Evolutionary conservation across 2,797 vertebrate genomes (phyloP).

Genomic region (Scolopax bukidnonensis): DNA sequence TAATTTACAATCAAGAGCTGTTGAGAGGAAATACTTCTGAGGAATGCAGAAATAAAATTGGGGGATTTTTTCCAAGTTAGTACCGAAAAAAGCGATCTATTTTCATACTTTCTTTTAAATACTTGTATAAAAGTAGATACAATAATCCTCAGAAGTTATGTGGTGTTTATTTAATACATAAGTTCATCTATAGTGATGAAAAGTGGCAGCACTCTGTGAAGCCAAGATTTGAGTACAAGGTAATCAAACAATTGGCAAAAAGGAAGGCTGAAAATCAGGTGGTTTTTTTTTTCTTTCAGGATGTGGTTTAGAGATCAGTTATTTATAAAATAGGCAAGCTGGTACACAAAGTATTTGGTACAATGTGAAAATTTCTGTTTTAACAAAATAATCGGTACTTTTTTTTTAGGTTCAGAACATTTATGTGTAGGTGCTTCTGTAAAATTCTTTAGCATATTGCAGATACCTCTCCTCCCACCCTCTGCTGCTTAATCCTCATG

Average conservation of each 20-base stretch:
- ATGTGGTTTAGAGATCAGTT: not conserved
- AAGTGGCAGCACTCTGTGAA: not conserved
- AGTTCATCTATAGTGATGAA: not conserved
- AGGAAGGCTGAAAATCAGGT: not conserved
- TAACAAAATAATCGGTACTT: not conserved
- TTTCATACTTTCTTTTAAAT: conserved; percentile 36
- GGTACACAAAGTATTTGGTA: not conserved
- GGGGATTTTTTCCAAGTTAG: conserved; percentile 55
- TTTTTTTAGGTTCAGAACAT: not conserved
- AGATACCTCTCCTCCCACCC: not conserved
- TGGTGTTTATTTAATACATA: not conserved
- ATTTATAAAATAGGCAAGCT: not conserved
- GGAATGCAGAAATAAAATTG: conserved; percentile 61
- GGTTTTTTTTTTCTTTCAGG: not conserved
- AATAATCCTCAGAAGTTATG: not conserved
- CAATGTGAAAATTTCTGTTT: not conserved
- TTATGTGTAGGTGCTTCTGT: not conserved
- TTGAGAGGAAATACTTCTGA: conserved; percentile 51
- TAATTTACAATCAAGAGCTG: conserved; percentile 68
- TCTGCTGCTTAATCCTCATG: not conserved
- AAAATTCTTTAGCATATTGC: not conserved
- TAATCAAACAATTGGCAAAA: not conserved
- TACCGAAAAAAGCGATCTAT: conserved; percentile 47
- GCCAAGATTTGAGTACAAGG: not conserved
- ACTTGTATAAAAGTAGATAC: not conserved